phyloP scores from a whole-genome alignment of 2,888 invertebrate genomes.

The Chrysodeixis includens region DNA sequence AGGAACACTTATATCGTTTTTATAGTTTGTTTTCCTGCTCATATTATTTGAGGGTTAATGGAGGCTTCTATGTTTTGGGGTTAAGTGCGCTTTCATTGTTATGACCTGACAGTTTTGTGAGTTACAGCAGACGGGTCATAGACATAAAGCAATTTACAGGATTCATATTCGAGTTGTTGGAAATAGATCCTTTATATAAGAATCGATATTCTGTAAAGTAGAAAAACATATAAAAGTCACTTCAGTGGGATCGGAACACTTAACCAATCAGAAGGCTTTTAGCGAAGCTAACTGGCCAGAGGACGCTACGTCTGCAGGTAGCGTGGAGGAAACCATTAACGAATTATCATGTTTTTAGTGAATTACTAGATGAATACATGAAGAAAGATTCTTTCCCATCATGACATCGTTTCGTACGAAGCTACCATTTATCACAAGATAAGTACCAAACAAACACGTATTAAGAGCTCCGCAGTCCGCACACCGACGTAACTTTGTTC shows the following conservation, averaged over 20 bases:
- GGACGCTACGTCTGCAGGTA: not conserved
- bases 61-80: slow-evolving; percentile 27
- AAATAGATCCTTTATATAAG: not conserved
- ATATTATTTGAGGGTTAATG: slow-evolving; percentile 32
- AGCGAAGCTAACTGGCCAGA: slow-evolving; percentile 1
- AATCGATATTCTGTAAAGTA: slow-evolving; percentile 4
- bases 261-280: slow-evolving; percentile 1
- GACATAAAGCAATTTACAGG: not conserved
- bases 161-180: not conserved
- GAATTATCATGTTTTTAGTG: not conserved
- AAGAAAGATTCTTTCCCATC: not conserved
- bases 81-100: not conserved
- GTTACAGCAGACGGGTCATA: slow-evolving; percentile 9
- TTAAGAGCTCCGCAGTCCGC: slow-evolving; percentile 30
- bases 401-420: slow-evolving; percentile 8
- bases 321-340: not conserved
- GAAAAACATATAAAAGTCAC: not conserved
- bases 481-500: slow-evolving; percentile 32
- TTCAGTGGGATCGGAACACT: not conserved
- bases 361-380: not conserved
- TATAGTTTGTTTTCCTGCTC: slow-evolving; percentile 42
- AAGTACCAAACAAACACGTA: slow-evolving; percentile 40
- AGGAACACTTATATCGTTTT: slow-evolving; percentile 37
- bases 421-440: slow-evolving; percentile 23
- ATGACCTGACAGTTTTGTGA: slow-evolving; percentile 5